Evolutionary conservation across 2,113 vertebrate genomes (phyloP).

Genomic region (Charina bottae): DNA sequence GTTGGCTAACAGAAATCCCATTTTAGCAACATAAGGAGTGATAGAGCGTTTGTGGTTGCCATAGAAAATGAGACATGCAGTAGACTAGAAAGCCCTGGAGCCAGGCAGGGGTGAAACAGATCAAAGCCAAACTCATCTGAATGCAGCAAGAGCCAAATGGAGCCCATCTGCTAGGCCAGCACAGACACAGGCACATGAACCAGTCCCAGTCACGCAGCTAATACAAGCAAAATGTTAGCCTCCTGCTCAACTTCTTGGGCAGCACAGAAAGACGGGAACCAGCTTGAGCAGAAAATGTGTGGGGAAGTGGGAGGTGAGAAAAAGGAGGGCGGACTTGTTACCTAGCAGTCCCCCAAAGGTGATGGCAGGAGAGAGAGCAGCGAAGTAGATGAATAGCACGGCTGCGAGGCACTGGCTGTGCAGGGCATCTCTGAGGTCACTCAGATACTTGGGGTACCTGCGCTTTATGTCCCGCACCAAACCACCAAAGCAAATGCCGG

Average conservation of each 20-base stretch:
- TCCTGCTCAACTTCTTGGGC: constrained; percentile 26
- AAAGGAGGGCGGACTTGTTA: constrained; percentile 75
- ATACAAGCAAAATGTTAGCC: neutral
- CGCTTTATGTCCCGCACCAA: constrained; percentile 92
- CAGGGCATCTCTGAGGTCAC: constrained; percentile 90
- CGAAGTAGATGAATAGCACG: constrained; percentile 98
- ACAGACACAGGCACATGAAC: neutral
- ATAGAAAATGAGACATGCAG: constrained; percentile 6
- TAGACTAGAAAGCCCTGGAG: constrained; percentile 11
- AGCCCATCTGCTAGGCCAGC: neutral
- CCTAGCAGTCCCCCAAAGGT: constrained; percentile 97
- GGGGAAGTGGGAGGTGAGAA: constrained; percentile 16
- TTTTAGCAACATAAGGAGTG: neutral
- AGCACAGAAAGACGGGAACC: constrained; percentile 1
- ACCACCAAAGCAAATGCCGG: constrained; percentile 91
- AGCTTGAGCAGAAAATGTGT: constrained; percentile 4
- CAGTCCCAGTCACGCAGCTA: neutral
- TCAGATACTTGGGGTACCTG: constrained; percentile 92
- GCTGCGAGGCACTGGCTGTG: constrained; percentile 94
- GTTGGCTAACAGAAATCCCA: neutral
- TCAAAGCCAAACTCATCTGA: constrained; percentile 20
- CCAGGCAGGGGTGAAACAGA: constrained; percentile 16
- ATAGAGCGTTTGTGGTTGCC: neutral
- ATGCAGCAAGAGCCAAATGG: constrained; percentile 8
- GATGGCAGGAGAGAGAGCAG: constrained; percentile 95